Percentiles rank a stretch among this genome's conserved stretches.
Conservation (phyloP, 2,113 vertebrate genomes). For the cat (Felis catus) region DNA sequence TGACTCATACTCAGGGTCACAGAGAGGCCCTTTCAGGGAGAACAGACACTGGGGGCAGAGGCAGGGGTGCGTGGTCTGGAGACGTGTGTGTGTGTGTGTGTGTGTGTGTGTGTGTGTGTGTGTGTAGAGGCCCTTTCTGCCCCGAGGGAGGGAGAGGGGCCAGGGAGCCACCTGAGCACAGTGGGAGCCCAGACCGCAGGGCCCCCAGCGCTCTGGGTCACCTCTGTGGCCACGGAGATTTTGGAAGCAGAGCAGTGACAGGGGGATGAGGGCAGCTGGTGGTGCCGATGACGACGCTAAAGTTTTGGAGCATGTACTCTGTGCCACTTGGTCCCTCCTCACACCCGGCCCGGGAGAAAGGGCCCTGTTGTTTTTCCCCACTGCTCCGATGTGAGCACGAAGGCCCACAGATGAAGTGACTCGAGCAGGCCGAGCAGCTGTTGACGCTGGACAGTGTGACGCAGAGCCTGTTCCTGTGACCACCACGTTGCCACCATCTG, state of each 20-base stretch:
- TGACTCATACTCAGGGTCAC: not conserved
- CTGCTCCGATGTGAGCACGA: not conserved
- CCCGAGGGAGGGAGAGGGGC: fast-evolving
- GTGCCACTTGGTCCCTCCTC: not conserved
- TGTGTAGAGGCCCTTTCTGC: not conserved
- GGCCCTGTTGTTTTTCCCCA: fast-evolving
- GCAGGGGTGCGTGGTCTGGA: not conserved
- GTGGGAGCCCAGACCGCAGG: not conserved
- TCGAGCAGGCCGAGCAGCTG: not conserved
- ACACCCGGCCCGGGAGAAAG: not conserved
- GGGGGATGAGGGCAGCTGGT: not conserved
- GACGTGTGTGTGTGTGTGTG: not conserved
- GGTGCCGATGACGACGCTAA: fast-evolving
- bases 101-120: not conserved
- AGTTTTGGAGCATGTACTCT: fast-evolving
- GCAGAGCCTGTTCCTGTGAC: not conserved
- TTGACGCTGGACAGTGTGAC: not conserved
- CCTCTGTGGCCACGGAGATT: not conserved
- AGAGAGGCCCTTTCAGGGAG: not conserved
- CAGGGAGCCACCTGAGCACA: not conserved
- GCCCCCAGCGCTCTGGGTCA: fast-evolving
- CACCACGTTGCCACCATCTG: not conserved
- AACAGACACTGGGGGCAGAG: not conserved
- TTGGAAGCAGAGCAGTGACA: not conserved
- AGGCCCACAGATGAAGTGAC: not conserved